Percentiles rank a stretch among this genome's conserved stretches.
These are phyloP conservation scores for Chinchilla lanigera DNA, from an alignment of 2,113 vertebrate genomes.

Conservation along the genomic window DNA sequence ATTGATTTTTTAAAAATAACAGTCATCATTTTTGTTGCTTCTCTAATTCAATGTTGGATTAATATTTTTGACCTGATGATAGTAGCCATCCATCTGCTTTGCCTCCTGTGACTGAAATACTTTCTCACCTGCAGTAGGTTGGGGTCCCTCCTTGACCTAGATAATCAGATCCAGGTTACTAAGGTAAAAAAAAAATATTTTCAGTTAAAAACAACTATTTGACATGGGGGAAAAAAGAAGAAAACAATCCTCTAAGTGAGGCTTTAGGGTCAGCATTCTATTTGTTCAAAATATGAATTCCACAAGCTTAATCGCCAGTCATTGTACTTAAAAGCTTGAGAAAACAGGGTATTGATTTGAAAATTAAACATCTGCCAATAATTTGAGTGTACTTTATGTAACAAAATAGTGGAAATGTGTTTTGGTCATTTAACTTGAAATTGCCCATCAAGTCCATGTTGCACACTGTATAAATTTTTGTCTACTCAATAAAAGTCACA, in stretches of 20 bases:
- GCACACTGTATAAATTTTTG: constrained; percentile 36
- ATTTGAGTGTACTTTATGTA: constrained; percentile 58
- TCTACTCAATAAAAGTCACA: constrained; percentile 34
- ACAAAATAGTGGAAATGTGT: constrained; percentile 64
- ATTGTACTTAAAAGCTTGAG: constrained; percentile 57
- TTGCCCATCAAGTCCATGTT: background rate
- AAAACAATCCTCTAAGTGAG: constrained; percentile 1
- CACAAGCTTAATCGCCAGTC: constrained; percentile 31
- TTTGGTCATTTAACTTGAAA: constrained; percentile 68
- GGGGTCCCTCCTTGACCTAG: background rate
- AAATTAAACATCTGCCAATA: constrained; percentile 73
- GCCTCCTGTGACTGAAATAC: background rate
- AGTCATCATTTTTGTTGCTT: constrained; percentile 54
- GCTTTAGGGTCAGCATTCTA: background rate
- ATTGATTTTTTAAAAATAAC: constrained; percentile 66
- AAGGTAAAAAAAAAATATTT: constrained; percentile 22
- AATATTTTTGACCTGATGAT: constrained; percentile 53
- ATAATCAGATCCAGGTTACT: background rate
- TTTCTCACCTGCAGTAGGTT: constrained; percentile 12
- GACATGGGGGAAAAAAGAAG: background rate
- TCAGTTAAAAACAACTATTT: constrained; percentile 39
- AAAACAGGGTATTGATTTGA: constrained; percentile 65
- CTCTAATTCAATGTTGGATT: constrained; percentile 67
- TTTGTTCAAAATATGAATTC: constrained; percentile 43
- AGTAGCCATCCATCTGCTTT: constrained; percentile 52